Base-by-base conservation (phyloP, 2,797 vertebrate species). In the Presbytis comata region DNA sequence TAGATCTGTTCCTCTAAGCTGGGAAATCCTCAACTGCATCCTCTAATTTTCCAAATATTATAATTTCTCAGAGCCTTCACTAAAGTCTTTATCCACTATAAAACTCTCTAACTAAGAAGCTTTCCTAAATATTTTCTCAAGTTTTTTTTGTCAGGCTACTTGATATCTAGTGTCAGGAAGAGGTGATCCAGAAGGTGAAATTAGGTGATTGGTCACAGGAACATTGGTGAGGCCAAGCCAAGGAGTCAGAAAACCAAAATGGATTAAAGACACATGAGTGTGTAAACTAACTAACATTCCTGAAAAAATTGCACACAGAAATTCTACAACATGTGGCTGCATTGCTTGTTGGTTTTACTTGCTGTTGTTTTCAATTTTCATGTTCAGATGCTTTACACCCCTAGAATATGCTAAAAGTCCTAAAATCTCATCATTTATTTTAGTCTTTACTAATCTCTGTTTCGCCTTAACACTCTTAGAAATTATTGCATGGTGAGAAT, bases 81-180 rank as follows among this genome's bases (percentile, higher is more conserved):
- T 75, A 12, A 79, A 53, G 26, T 86, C 24, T 19, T 90, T 11
- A 74, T 11, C 5, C 1, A 46, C 1, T 50, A 39, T 16, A 81
- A 86, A 89, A 64, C 22, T 72, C 30, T 44, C 48, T 44, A 59
- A 14, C 33, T 50, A 8, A 79, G 33, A 91, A 53, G 61, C 3
- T 46, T 78, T 50, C 28, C 61, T 83, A 78, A 46, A 5, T 84
- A 46, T 79, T 79, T 94, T 90, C 57, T 86, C 21, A 78, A 92
- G 9, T 53, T 84, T 76, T 4, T 30, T 4, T 30, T 70, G 10
- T 53, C 46, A 76, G 80, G 36, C 8, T 19, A 10, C 10, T 67
- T 59, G 24, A 86, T n/a, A 79, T 14, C 24, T 36, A 64, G 6
- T 24, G 7, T 85, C 12, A 80, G 61, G n/a, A 39, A 57, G 16